Evolutionary conservation across 2,888 invertebrate genomes (phyloP).

Genomic region (Colletes collaris): DNA sequence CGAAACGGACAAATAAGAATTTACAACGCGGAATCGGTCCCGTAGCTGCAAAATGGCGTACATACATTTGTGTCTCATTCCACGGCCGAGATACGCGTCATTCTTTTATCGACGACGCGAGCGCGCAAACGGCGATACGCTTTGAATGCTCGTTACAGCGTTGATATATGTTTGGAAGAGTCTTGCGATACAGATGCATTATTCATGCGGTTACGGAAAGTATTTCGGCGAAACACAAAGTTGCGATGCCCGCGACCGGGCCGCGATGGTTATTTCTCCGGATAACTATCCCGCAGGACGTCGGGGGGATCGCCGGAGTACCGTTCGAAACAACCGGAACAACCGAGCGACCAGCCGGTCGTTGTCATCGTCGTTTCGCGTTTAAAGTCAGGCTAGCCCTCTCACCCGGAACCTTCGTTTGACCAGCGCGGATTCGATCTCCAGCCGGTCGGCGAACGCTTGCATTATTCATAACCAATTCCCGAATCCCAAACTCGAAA

Average conservation of each 20-base stretch:
- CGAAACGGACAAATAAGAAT: constrained; percentile 20
- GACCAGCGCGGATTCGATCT: constrained; percentile 75
- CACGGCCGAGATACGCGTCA: constrained; percentile 17
- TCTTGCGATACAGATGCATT: constrained; percentile 59
- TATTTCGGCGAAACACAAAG: constrained; percentile 58
- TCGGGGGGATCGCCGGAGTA: constrained; percentile 36
- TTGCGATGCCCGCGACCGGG: constrained; percentile 41
- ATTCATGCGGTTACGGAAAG: constrained; percentile 62
- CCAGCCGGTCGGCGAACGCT: constrained; percentile 66
- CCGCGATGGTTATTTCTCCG: constrained; percentile 59
- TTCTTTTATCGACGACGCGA: constrained; percentile 54
- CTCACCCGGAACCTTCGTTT: constrained; percentile 74
- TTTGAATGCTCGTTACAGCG: constrained; percentile 57
- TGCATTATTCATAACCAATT: constrained; percentile 82
- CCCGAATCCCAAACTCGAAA: constrained; percentile 79
- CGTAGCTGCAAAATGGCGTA: not conserved
- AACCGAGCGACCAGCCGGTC: constrained; percentile 36
- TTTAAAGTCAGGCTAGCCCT: constrained; percentile 64
- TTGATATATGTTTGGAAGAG: constrained; percentile 49
- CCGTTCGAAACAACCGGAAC: constrained; percentile 65
- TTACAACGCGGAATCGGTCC: constrained; percentile 9
- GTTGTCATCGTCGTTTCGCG: constrained; percentile 65
- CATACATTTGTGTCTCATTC: constrained; percentile 19
- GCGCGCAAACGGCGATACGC: constrained; percentile 53
- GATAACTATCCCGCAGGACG: constrained; percentile 65